A percentile compares a stretch with the other conserved stretches of the same genome.
phyloP scores from a whole-genome alignment of 1,140 invertebrate species.

The Bombus pascuorum region DNA sequence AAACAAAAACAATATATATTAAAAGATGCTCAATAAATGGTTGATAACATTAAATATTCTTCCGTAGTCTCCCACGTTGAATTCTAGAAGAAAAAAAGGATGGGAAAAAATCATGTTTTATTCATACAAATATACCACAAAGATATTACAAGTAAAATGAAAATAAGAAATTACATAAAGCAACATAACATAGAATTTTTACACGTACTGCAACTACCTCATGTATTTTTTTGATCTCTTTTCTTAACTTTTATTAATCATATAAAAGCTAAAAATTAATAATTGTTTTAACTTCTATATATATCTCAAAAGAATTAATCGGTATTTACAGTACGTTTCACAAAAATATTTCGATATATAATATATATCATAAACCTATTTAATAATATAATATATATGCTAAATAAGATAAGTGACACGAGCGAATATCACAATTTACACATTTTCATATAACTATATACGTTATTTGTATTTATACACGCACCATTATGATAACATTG shows the following conservation, averaged over 20 bases:
- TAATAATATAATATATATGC: slow-evolving; percentile 22
- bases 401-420: slow-evolving; percentile 42
- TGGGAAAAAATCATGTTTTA: slow-evolving; percentile 49
- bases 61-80: slow-evolving; percentile 50
- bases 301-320: background rate
- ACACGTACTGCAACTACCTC: slow-evolving; percentile 51
- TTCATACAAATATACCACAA: slow-evolving; percentile 51
- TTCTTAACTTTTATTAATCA: background rate
- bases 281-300: background rate
- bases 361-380: slow-evolving; percentile 35
- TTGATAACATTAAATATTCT: slow-evolving; percentile 57
- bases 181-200: slow-evolving; percentile 13
- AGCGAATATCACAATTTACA: slow-evolving; percentile 56
- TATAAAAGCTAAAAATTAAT: background rate
- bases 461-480: slow-evolving; percentile 37
- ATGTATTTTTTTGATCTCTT: background rate
- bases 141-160: slow-evolving; percentile 43
- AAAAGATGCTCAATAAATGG: slow-evolving; percentile 66
- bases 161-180: slow-evolving; percentile 35
- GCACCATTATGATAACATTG: slow-evolving; percentile 51
- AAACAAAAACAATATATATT: slow-evolving; percentile 75
- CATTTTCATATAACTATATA: slow-evolving; percentile 46
- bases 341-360: slow-evolving; percentile 54
- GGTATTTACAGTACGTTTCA: slow-evolving; percentile 59
- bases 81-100: slow-evolving; percentile 44